These are phyloP conservation scores for Aphelocoma californica DNA, from an alignment of 2,797 vertebrate genomes.

Conservation along the genomic window DNA sequence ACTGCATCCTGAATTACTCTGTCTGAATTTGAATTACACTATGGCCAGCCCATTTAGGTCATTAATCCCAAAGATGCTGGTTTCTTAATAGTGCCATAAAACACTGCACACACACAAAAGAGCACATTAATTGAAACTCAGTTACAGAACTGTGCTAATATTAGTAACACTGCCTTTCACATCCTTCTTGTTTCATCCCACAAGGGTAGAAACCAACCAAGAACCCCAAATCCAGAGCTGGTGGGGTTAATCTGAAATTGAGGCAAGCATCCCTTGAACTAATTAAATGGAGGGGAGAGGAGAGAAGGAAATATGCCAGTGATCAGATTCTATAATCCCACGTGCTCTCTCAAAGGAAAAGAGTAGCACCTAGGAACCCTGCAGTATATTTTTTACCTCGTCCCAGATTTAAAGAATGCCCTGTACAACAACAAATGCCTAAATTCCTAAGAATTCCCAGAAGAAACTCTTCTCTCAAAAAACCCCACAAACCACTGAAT, in stretches of 20 bases:
- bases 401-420: background rate
- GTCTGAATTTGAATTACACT: background rate
- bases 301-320: background rate
- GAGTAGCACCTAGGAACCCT: background rate
- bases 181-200: background rate
- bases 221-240: background rate
- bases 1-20: background rate
- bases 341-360: background rate
- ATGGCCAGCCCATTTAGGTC: background rate
- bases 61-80: background rate
- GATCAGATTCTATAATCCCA: background rate
- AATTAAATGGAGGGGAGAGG: background rate
- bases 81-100: background rate
- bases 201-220: background rate
- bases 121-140: background rate
- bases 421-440: background rate
- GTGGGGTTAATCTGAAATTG: background rate
- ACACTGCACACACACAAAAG: background rate
- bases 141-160: background rate
- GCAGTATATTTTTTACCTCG: background rate
- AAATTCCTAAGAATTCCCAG: background rate
- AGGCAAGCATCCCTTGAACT: background rate
- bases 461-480: background rate
- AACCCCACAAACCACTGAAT: accelerated
- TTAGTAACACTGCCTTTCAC: background rate